Evolutionary conservation across 2,888 invertebrate genomes (phyloP).

Genomic region (Thera britannica): DNA sequence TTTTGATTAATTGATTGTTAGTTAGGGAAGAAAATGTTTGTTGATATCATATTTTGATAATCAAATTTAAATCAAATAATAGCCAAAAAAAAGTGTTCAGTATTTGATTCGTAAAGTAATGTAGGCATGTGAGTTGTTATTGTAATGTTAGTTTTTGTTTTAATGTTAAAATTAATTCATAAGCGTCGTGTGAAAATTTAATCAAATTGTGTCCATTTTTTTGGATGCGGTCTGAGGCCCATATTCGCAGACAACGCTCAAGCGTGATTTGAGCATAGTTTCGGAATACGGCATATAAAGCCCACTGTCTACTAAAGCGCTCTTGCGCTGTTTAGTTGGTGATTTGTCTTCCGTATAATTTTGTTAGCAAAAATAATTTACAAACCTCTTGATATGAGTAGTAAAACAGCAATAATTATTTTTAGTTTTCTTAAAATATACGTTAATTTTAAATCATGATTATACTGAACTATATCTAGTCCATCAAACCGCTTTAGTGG

Average conservation of each 20-base stretch:
- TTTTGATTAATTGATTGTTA: constrained; percentile 13
- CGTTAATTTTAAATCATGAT: too few relatives aligned
- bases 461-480: too few relatives aligned
- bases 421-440: too few relatives aligned
- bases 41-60: constrained; percentile 44
- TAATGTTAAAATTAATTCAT: constrained; percentile 29
- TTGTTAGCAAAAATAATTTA: too few relatives aligned
- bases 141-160: constrained; percentile 30
- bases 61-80: constrained; percentile 46
- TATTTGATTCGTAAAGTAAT: constrained; percentile 60
- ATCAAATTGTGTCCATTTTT: constrained; percentile 28
- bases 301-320: neutral
- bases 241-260: neutral
- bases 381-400: too few relatives aligned
- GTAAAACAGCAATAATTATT: too few relatives aligned
- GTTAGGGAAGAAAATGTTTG: constrained; percentile 21
- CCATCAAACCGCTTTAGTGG: constrained; percentile 3
- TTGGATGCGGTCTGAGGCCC: constrained; percentile 1
- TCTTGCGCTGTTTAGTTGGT: too few relatives aligned
- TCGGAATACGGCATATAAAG: neutral
- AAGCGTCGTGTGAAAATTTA: constrained; percentile 29
- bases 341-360: too few relatives aligned
- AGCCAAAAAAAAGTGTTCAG: constrained; percentile 70
- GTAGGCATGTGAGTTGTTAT: constrained; percentile 27
- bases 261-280: neutral